phyloP scores from a whole-genome alignment of 2,113 vertebrate genomes.

The Phaethon lepturus region DNA sequence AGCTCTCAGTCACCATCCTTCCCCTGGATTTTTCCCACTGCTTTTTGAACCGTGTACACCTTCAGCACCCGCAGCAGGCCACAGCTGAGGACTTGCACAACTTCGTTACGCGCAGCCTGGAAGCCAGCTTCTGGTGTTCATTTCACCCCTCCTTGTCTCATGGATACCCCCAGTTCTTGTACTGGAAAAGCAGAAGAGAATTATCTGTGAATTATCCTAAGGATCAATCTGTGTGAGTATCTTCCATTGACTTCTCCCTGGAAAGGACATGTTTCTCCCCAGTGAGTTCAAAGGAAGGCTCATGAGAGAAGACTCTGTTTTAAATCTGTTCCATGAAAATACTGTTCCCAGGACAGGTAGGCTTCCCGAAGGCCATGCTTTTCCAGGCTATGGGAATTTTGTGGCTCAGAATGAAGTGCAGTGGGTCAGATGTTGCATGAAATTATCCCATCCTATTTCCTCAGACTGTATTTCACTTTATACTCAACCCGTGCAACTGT shows the following conservation, averaged over 20 bases:
- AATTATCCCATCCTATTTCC: background rate
- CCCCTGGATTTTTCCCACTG: background rate
- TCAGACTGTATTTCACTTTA: background rate
- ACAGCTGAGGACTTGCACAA: background rate
- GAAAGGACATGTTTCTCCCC: background rate
- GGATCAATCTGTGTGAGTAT: background rate
- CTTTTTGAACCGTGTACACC: background rate
- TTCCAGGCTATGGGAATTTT: background rate
- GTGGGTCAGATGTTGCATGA: background rate
- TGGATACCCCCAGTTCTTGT: background rate
- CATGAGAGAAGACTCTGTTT: background rate
- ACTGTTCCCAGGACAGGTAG: background rate
- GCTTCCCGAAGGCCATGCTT: background rate
- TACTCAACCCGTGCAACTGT: background rate
- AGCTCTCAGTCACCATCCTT: background rate
- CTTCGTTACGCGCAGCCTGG: accelerated
- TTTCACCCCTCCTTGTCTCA: background rate
- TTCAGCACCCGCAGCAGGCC: background rate
- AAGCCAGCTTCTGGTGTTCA: background rate
- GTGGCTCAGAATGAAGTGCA: background rate
- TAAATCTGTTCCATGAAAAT: background rate
- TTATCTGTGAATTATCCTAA: background rate
- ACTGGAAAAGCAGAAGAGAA: background rate
- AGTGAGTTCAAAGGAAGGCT: background rate
- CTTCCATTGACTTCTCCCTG: background rate